Base-by-base conservation (phyloP, 2,888 invertebrate species). In the Junonia oenone region DNA sequence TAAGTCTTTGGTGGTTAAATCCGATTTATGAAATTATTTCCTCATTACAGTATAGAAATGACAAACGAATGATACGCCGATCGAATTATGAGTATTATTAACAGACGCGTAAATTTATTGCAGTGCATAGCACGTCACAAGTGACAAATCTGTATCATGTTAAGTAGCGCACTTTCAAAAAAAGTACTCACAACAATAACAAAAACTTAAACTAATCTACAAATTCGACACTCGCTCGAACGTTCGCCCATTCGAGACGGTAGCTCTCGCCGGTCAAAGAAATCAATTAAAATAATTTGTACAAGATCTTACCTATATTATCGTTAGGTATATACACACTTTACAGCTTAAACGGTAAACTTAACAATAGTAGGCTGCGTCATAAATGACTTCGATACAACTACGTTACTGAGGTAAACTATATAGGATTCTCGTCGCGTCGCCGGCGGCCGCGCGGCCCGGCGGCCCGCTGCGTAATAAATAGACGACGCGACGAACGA, bases 301-400 rank as follows among this genome's bases (percentile, higher is more conserved):
- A 87, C 83, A 86, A 81, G 69, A 76, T 73, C 76, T 80, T 82
- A 78, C 68, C 75, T 77, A 76, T 68, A 72, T 71, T 71, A 69
- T 68, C 33, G 35, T 55, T 70, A 76, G 68, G 71, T 76, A 77
- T 71, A 78, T 81, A 81, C 83, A 85, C 81, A 81, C 77, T 78
- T 81, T 78, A 84, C 83, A 82, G 72, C 83, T 83, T 87, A 88
- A 63, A 78, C 66, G 66, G 71, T 84, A 84, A 78, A 83, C 87
- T 88, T 89, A 89, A 87, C 70, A 76, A 80, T 88, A 89, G 84
- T 89, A 89, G 89, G 88, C 89, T 87, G 80, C 83, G 89, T 87
- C 88, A 84, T 81, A 78, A 78, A 79, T 81, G 86, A 88, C 87
- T 83, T 75, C 73, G 74, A 81, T 87, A 85, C 77, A 81, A 81